Percentiles rank a stretch among this genome's conserved stretches.
Evolutionary conservation across 2,797 vertebrate genomes (phyloP).

Genomic region (Gobio occitaniae): DNA sequence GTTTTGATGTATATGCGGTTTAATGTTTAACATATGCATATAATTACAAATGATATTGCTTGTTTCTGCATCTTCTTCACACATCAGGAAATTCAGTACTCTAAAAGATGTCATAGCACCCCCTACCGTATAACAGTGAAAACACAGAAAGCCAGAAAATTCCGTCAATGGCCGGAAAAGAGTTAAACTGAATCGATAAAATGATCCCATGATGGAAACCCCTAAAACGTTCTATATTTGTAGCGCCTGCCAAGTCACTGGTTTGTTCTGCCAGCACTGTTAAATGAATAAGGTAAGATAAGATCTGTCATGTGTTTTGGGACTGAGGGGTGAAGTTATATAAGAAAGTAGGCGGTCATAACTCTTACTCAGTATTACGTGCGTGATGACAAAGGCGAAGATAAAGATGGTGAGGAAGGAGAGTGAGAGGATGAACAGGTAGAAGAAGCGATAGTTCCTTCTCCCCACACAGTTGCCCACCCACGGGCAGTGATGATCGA

Average conservation of each 20-base stretch:
- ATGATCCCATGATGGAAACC: too few species aligned
- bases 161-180: too few species aligned
- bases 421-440: conserved; percentile 94
- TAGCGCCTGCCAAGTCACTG: background rate
- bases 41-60: too few species aligned
- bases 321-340: conserved; percentile 6
- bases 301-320: conserved; percentile 31
- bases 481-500: conserved; percentile 94
- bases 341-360: conserved; percentile 30
- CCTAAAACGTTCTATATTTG: too few species aligned
- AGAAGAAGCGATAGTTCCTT: conserved; percentile 96
- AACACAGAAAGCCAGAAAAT: too few species aligned
- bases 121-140: too few species aligned
- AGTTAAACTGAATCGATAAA: too few species aligned
- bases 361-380: conserved; percentile 92
- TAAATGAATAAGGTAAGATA: background rate
- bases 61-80: too few species aligned
- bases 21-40: too few species aligned
- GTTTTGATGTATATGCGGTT: too few species aligned
- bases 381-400: conserved; percentile 91
- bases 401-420: conserved; percentile 94
- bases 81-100: too few species aligned
- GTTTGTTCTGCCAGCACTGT: background rate
- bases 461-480: conserved; percentile 93
- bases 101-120: too few species aligned